phyloP scores from a whole-genome alignment of 2,888 invertebrate species.

The Cotesia congregata region DNA sequence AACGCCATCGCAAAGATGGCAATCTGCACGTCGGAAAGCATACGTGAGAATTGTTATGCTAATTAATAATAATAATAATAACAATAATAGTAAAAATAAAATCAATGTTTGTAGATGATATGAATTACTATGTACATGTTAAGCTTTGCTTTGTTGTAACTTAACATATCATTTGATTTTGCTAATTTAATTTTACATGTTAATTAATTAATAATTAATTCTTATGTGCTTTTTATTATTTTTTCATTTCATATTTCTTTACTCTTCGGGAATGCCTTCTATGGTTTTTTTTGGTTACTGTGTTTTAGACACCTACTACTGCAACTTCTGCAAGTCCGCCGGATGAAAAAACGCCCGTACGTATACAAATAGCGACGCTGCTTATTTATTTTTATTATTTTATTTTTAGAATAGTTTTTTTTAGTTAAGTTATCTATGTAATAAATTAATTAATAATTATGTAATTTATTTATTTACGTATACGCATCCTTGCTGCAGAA shows the following conservation, averaged over 20 bases:
- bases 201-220: not conserved
- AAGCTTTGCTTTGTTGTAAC: conserved; percentile 19
- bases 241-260: conserved; percentile 23
- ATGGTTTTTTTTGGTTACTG: conserved; percentile 57
- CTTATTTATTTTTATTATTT: not conserved
- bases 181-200: not conserved
- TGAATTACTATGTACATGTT: not conserved
- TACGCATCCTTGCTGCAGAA: conserved; percentile 10
- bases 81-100: not conserved
- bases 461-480: conserved; percentile 17
- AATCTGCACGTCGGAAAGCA: conserved; percentile 68
- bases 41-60: conserved; percentile 62
- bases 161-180: not conserved
- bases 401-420: conserved; percentile 6
- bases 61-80: not conserved
- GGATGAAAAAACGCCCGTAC: conserved; percentile 81
- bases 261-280: conserved; percentile 26
- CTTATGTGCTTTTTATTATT: not conserved
- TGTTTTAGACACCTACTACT: conserved; percentile 66
- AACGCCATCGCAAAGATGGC: conserved; percentile 68
- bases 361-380: conserved; percentile 70
- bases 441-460: not conserved
- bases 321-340: conserved; percentile 66
- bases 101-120: conserved; percentile 4
- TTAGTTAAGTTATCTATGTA: not conserved